Evolutionary conservation across 37 sponge, comb jelly and placozoan genomes (phyloP).

Genomic region (Chondrosia reniformis): DNA sequence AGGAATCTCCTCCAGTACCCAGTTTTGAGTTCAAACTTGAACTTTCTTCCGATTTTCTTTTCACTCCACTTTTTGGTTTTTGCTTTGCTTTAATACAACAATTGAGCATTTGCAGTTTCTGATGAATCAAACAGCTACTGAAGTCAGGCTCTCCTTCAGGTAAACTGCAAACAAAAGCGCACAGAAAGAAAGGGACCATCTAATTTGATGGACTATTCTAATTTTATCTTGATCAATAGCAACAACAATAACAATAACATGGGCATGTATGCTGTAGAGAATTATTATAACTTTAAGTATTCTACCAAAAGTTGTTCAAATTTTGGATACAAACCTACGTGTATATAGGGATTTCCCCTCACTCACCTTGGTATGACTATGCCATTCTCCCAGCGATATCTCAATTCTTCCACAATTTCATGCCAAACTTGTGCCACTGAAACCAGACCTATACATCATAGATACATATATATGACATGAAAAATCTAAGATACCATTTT

Average conservation of each 20-base stretch:
- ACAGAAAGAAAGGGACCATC: no score
- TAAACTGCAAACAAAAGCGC: neutral
- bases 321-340: neutral
- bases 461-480: no score
- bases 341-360: neutral
- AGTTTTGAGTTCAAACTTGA: neutral
- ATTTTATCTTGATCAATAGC: no score
- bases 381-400: constrained; percentile 86
- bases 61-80: constrained; percentile 7
- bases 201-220: no score
- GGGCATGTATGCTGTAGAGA: neutral
- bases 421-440: constrained; percentile 77
- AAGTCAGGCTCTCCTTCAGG: constrained; percentile 63
- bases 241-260: neutral
- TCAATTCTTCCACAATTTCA: constrained; percentile 71
- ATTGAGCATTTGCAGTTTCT: constrained; percentile 96
- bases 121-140: constrained; percentile 72
- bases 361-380: constrained; percentile 43
- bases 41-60: neutral
- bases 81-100: constrained; percentile 73
- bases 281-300: no score
- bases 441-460: no score
- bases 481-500: no score
- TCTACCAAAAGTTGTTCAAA: no score
- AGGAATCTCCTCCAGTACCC: neutral